Evolutionary conservation across 2,113 vertebrate species (phyloP), one percentile per base, ranked within the genome.

Genomic region (Calonectris borealis): DNA sequence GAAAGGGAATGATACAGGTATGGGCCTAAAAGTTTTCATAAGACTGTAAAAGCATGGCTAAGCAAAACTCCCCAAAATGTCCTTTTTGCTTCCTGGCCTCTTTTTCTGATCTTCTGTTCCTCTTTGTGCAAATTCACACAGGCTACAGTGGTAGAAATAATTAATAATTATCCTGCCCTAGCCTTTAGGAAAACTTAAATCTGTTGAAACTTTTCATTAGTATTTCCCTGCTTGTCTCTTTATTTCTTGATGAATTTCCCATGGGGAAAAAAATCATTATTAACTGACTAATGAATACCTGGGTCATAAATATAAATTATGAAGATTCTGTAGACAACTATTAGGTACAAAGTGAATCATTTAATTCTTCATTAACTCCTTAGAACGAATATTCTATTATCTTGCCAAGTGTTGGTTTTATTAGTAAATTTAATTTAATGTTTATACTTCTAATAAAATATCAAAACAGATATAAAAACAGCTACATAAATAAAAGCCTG

Each of bases 201-300:
- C 16, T 69, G 3, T 81, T 75, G 88, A 84, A 95, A 26, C 19
- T 79, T 95, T 97, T 94, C 38, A 83, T 91, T 89, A 90, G 5
- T 73, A 34, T 70, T 95, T 97, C 32, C 32, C 25, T 90, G 14
- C 38, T 83, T 83, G 40, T 79, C 57, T 91, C 70, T 93, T 75
- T 88, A 80, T 83, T 94, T 86, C 85, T 82, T 84, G 40, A 86
- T 92, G 54, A 92, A 68, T 92, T 96, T 95, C 91, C 62, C 64
- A 76, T 27, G 36, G 80, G 78, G 38, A 4, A 46, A 85, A 90
- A 72, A 70, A 24, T 13, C 55, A 87, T 94, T 94, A 94, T 93
- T 96, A 97, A 90, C 61, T 52, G 80, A 75, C 66, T 94, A 95
- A 94, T 94, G 92, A 94, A 86, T 75, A 96, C 62, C 83, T 86